Percentiles rank a stretch among this genome's conserved stretches.
phyloP scores from a whole-genome alignment of 2,113 vertebrate genomes.

The Phoenicopterus ruber region DNA sequence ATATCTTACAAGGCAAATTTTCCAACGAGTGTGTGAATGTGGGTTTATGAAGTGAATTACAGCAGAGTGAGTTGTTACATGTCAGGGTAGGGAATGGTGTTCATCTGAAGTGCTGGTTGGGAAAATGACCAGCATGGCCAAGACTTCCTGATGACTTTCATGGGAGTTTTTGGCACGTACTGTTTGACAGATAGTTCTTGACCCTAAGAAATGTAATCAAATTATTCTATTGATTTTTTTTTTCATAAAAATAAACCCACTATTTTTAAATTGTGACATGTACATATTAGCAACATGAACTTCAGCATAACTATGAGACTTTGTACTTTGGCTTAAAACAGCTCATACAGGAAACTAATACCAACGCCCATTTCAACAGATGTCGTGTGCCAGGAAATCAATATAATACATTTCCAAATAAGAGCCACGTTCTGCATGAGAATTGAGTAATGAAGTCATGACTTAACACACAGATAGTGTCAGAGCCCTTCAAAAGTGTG shows the following conservation, averaged over 20 bases:
- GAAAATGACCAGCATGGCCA: accelerated
- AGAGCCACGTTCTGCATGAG: background rate
- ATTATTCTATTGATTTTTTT: background rate
- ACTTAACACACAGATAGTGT: background rate
- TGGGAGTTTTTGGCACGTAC: background rate
- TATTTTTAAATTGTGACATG: background rate
- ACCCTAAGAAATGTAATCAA: background rate
- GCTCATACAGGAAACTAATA: background rate
- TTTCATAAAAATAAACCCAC: background rate
- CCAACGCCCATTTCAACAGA: background rate
- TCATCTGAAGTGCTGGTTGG: background rate
- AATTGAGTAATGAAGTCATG: background rate
- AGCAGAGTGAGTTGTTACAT: background rate
- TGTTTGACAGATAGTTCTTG: background rate
- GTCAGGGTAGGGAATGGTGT: background rate
- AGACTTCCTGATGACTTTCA: background rate
- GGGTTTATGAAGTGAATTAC: background rate
- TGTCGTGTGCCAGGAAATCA: background rate
- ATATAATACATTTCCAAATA: background rate
- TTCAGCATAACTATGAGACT: background rate
- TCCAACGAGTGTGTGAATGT: background rate
- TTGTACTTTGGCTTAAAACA: background rate
- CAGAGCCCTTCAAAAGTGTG: background rate
- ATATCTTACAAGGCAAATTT: background rate
- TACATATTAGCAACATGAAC: background rate